Evolutionary conservation across 2,888 invertebrate genomes (phyloP).

Genomic region (Rapana venosa): DNA sequence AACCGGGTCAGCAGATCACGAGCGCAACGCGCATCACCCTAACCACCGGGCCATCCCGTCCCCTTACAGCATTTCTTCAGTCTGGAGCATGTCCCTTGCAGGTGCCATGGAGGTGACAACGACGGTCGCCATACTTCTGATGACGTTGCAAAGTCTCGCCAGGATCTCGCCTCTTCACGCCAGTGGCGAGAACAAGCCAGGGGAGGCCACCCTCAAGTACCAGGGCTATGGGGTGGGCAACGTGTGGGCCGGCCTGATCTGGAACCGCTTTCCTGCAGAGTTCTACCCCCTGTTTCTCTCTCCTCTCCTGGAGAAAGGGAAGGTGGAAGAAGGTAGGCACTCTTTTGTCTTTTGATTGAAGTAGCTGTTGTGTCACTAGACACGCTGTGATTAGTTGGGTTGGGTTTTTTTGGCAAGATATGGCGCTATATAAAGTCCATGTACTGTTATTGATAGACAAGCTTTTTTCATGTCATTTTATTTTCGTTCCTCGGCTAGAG

Average conservation of each 20-base stretch:
- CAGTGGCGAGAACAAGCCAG: background rate
- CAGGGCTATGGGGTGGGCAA: background rate
- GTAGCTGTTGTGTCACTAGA: no score
- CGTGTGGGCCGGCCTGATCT: conserved; percentile 14
- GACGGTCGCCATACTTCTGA: background rate
- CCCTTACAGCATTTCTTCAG: background rate
- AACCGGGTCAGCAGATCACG: no score
- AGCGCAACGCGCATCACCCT: no score
- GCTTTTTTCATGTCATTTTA: no score
- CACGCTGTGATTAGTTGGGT: no score
- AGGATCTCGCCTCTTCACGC: background rate
- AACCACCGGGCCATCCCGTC: background rate
- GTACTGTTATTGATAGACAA: no score
- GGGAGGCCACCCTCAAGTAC: background rate
- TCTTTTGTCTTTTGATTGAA: no score
- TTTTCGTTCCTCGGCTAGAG: no score
- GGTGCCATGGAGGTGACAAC: background rate
- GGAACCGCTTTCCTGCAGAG: conserved; percentile 35
- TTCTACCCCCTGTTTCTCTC: conserved; percentile 22
- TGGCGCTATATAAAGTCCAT: no score
- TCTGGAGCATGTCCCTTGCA: background rate
- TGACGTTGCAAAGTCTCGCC: background rate
- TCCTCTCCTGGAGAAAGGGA: conserved; percentile 6
- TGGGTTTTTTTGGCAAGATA: no score
- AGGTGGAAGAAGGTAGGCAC: conserved; percentile 18